These are phyloP conservation scores for Tiliqua scincoides DNA, from an alignment of 2,113 vertebrate genomes.

Conservation along the genomic window DNA sequence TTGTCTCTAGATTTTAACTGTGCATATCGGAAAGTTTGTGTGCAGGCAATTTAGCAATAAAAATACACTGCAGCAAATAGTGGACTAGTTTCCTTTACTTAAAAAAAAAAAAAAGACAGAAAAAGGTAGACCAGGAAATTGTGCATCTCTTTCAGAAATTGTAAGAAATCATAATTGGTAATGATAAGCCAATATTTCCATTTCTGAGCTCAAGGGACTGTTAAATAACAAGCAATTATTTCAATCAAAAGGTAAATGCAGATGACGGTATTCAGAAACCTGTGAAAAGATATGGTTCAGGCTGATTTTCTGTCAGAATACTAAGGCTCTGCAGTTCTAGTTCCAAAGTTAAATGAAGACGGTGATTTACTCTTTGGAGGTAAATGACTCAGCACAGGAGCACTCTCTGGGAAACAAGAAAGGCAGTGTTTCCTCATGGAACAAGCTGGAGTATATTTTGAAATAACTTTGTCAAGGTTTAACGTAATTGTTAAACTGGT, in stretches of 20 bases:
- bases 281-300: conserved; percentile 55
- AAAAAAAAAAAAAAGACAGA: conserved; percentile 15
- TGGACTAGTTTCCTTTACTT: conserved; percentile 4
- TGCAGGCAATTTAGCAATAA: conserved; percentile 7
- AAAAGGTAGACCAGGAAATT: conserved; percentile 41
- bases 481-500: conserved; percentile 29
- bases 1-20: conserved; percentile 29
- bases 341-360: conserved; percentile 24
- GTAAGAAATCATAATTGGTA: conserved; percentile 49
- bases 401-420: conserved; percentile 38
- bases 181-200: conserved; percentile 63
- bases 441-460: background rate
- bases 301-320: conserved; percentile 45
- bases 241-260: conserved; percentile 44
- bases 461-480: background rate
- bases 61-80: conserved; percentile 27
- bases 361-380: conserved; percentile 31
- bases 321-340: conserved; percentile 6
- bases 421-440: conserved; percentile 1
- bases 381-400: conserved; percentile 39
- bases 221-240: conserved; percentile 70
- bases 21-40: conserved; percentile 38
- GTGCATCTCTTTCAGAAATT: conserved; percentile 21
- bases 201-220: conserved; percentile 44
- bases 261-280: conserved; percentile 48